Base-by-base conservation (phyloP, 2,113 vertebrate species). In the Mellivora capensis region DNA sequence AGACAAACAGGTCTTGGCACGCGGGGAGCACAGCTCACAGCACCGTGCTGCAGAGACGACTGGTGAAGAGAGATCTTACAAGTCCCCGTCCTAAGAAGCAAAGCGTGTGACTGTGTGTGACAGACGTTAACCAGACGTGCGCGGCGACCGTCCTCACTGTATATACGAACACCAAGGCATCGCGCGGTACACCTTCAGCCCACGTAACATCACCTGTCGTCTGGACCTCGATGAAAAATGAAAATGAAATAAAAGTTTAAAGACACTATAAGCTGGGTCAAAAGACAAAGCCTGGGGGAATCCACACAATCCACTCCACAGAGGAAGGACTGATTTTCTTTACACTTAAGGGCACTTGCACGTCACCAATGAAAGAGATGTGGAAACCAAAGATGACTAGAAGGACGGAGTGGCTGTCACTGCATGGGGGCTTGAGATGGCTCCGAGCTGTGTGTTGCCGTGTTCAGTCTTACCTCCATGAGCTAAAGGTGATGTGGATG, bases 41-140 rank as follows among this genome's bases (percentile, higher is more conserved):
- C 52, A 20, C 42, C 0, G 2, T 8, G 10, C 0, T 12, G 1
- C 1, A 1, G 0, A 1, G 3, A 0, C 1, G 25, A 34, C 4
- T 0, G 1, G 39, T 17, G 2, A 3, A 21, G 34, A 52, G 69
- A 4, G 42, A 2, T 17, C n/a, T 3, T 1, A 15, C 9, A 49
- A 12, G 49, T 6, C 4, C 52, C 27, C 76, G 13, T 29, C 83
- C 7, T 25, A 7, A 47, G 52, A 61, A 23, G 44, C n/a, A 31
- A 1, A 9, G 49, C 57, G 1, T 10, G 44, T 11, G 17, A 10
- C 17, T 15, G 0, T 17, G 23, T 1, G 37, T 0, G 4, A 27
- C 25, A 25, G 59, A 23, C 25, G 3, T 27, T 21, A 52, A 20
- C 59, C 14, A 7, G 44, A 67, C 17, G 0, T 11, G 23, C 0